Base-by-base conservation (phyloP, 2,113 vertebrate species). In the Petroica traversi region DNA sequence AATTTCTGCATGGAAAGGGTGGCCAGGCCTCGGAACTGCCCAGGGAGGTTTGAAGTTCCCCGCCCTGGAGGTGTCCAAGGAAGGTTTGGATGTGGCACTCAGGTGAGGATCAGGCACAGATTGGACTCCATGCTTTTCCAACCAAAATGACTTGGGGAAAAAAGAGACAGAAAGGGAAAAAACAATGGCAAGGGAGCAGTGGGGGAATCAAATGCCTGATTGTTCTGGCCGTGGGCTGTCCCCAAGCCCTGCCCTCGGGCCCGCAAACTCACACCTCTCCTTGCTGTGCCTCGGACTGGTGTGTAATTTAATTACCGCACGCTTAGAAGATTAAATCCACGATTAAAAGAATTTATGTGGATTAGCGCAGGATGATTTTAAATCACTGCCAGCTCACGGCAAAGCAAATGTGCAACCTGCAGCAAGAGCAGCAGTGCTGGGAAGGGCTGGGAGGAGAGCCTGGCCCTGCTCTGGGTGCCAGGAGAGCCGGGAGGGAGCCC, bases 301-400 rank as follows among this genome's bases (percentile, higher is more conserved):
- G 13, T 59, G 64, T 95, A 95, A 97, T 97, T 97, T 97, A 97
- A 97, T 97, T 97, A 97, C 85, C 0, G 1, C 64, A 29, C 3
- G 92, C 94, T 97, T 90, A 96, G 91, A 61, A 97, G 97, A 97
- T 97, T 96, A 97, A 96, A 97, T 43, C 90, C 71, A 23, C 5
- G 96, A 97, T 97, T 97, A 96, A 92, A 84, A 95, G 97, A 95
- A 95, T 97, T 97, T 95, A 84, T 94, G 57, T 95, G 97, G 95
- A 97, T 97, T 97, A 97, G 93, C 40, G 18, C 63, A 46, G 93
- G 91, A 92, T 92, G 97, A 64, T 85, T 95, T 94, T 89, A 92
- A 96, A 92, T 86, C 83, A 84, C 91, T 91, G 95, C 92, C 92
- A 88, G 95, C 64, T 55, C 85, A 18, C 0, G 14, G 83, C 79